Base-by-base conservation (phyloP, 2,888 invertebrate species). In the Andricus curvator region DNA sequence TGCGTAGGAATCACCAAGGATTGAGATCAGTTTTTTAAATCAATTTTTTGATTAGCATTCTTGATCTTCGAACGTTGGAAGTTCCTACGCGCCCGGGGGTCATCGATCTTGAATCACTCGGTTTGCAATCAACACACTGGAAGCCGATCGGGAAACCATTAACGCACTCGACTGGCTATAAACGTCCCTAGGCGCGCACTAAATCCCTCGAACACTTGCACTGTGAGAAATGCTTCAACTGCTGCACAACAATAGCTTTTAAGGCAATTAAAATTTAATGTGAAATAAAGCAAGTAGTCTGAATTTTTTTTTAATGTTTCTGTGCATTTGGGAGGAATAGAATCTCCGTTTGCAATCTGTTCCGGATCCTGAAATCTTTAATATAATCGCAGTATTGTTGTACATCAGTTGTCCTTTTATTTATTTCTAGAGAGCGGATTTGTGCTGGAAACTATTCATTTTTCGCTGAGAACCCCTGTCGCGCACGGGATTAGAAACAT, bases 91-190 rank as follows among this genome's bases (percentile, higher is more conserved):
- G 70, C 81, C 84, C 78, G 77, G 78, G 81, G 81, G 83, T 82
- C 83, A 84, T 85, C 82, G 64, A 64, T 66, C 37, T 78, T 78
- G 44, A 78, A 65, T 83, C 83, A 80, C 81, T 76, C 78, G 82
- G 78, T 81, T 70, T 83, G 82, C 84, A 84, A 88, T 84, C 82
- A 84, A 86, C 83, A 78, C 82, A 85, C 81, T 86, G 88, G 84
- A 86, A 88, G 83, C 86, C 83, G 86, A 83, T 86, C 84, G 84
- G 86, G 82, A 87, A 86, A 84, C 83, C 80, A 87, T 85, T 87
- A 85, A 86, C 81, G 83, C 83, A 84, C 82, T 78, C 80, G 80
- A 66, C 79, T 77, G 77, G 77, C 62, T 77, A 37, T 74, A 74
- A 74, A 37, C 56, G 56, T 74, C 22, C 74, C 74, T 74, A 56